phyloP scores from a whole-genome alignment of 2,797 vertebrate genomes.

The Aulostomus chinensis region DNA sequence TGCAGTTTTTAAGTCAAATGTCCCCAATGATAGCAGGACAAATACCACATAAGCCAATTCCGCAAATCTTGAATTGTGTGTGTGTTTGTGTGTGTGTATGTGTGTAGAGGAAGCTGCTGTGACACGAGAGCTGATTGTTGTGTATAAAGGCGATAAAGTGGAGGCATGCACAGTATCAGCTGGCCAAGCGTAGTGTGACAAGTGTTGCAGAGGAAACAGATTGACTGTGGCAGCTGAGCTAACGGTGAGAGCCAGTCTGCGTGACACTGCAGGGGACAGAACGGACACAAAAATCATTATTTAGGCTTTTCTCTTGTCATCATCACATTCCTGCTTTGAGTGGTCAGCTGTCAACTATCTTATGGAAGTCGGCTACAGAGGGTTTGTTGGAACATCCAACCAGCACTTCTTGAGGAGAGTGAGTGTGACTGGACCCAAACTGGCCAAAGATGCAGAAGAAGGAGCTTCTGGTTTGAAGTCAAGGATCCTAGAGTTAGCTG shows the following conservation, averaged over 20 bases:
- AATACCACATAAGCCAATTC: neutral
- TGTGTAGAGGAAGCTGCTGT: constrained; percentile 3
- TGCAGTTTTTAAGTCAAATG: neutral
- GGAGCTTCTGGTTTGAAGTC: too few relatives aligned
- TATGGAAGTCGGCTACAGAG: too few relatives aligned
- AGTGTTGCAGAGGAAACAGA: constrained; percentile 12
- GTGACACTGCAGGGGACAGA: constrained; percentile 29
- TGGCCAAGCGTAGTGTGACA: constrained; percentile 4
- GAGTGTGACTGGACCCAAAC: too few relatives aligned
- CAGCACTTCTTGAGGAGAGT: too few relatives aligned
- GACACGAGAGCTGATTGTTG: constrained; percentile 16
- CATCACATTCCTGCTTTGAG: constrained; percentile 3
- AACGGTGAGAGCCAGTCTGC: constrained; percentile 28
- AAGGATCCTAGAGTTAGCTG: too few relatives aligned
- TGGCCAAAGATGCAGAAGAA: too few relatives aligned
- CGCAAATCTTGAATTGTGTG: too few relatives aligned
- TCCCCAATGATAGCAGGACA: neutral
- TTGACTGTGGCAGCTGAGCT: constrained; percentile 31
- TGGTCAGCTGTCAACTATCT: too few relatives aligned
- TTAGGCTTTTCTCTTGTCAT: constrained; percentile 19
- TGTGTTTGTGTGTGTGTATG: too few relatives aligned
- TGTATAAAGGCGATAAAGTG: constrained; percentile 1
- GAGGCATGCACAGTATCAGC: neutral
- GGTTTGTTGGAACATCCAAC: too few relatives aligned
- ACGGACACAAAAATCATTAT: constrained; percentile 31